A percentile compares a stretch with the other conserved stretches of the same genome.
Conservation (phyloP, 2,888 invertebrate genomes). For the Adelognathus sp. region DNA sequence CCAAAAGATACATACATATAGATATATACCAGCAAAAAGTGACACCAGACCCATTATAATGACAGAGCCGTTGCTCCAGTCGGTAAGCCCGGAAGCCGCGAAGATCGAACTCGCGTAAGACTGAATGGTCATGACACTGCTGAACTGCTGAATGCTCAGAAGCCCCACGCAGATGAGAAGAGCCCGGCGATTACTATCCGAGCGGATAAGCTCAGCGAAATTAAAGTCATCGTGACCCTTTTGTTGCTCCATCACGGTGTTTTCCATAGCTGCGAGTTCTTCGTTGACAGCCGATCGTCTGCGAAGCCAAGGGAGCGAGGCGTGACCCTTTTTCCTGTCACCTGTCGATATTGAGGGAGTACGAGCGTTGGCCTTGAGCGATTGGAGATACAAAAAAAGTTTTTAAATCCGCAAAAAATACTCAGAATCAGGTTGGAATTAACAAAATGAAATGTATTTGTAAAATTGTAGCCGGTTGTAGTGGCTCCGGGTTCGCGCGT, state of each 20-base stretch:
- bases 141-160: conserved; percentile 11
- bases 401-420: no score
- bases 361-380: no score
- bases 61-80: background rate
- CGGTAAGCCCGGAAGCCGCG: conserved; percentile 1
- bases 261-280: conserved; percentile 24
- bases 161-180: background rate
- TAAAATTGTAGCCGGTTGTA: no score
- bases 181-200: no score
- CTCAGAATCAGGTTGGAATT: no score
- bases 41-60: conserved; percentile 3
- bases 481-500: no score
- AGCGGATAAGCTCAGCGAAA: no score
- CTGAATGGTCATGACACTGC: conserved; percentile 11
- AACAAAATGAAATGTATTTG: no score
- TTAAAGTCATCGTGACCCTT: background rate
- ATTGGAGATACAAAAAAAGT: no score
- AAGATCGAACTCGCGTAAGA: conserved; percentile 2
- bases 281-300: background rate
- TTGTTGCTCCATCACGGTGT: conserved; percentile 3
- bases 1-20: background rate
- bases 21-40: background rate
- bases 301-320: conserved; percentile 31
- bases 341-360: conserved; percentile 19
- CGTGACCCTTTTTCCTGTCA: conserved; percentile 6